Conservation (phyloP, 2,888 invertebrate species). For the Myathropa florea region DNA sequence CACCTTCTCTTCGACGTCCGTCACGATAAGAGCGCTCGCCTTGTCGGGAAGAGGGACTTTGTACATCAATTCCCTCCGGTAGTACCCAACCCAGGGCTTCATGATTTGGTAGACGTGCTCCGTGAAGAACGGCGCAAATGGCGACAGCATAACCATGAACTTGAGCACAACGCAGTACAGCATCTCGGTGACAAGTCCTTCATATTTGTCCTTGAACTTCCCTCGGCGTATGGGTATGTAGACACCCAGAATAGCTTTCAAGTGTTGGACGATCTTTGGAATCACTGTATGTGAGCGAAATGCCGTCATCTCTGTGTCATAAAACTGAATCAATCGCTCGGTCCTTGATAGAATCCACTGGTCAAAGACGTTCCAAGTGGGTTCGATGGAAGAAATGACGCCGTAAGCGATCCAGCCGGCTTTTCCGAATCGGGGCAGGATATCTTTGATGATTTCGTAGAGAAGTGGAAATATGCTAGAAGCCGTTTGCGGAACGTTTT, state of each 20-base stretch:
- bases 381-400: conserved; percentile 59
- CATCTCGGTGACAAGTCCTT: neutral
- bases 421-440: conserved; percentile 93
- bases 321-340: conserved; percentile 91
- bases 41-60: neutral
- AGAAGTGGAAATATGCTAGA: conserved; percentile 97
- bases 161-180: conserved; percentile 23
- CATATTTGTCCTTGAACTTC: conserved; percentile 88
- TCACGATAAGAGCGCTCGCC: conserved; percentile 83
- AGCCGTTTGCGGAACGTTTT: conserved; percentile 94
- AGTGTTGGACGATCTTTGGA: conserved; percentile 95
- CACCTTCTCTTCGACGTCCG: conserved; percentile 91
- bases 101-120: conserved; percentile 92
- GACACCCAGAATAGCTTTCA: conserved; percentile 85
- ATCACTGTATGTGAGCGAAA: conserved; percentile 86
- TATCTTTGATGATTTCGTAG: conserved; percentile 93
- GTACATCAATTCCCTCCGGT: conserved; percentile 77
- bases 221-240: conserved; percentile 97
- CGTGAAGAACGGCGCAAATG: conserved; percentile 96
- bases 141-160: conserved; percentile 89
- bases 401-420: conserved; percentile 82
- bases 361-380: conserved; percentile 92
- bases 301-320: conserved; percentile 93
- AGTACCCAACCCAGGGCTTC: conserved; percentile 79
- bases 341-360: conserved; percentile 96